These are phyloP conservation scores for Junonia oenone DNA, from an alignment of 2,888 invertebrate species.

Conservation along the genomic window DNA sequence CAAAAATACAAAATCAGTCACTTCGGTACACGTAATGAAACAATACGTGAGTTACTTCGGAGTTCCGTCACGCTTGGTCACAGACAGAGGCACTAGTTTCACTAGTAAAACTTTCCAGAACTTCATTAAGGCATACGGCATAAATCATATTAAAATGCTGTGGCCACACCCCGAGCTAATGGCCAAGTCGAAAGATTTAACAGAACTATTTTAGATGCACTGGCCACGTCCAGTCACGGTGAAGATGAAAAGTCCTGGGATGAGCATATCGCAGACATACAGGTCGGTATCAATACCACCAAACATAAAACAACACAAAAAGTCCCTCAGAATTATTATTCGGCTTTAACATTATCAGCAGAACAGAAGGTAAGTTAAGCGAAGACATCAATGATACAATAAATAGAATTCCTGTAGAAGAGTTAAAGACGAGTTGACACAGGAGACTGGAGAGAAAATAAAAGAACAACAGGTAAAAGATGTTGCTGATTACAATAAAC, in stretches of 20 bases:
- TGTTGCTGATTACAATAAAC: conserved; percentile 16
- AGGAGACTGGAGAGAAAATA: conserved; percentile 10
- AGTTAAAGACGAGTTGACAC: conserved; percentile 7
- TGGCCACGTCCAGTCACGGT: not conserved
- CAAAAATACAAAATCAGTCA: not conserved
- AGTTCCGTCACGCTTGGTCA: not conserved
- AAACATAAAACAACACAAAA: conserved; percentile 18
- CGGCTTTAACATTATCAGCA: conserved; percentile 16
- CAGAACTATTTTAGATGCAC: not conserved
- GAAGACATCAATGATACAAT: conserved; percentile 13
- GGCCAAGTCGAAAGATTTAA: not conserved
- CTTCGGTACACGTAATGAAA: not conserved
- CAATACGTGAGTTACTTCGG: not conserved
- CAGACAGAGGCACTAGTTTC: not conserved
- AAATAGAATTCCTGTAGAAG: not conserved
- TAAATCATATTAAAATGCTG: not conserved
- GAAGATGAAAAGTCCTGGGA: not conserved
- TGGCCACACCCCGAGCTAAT: not conserved
- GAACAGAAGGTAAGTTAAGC: conserved; percentile 8
- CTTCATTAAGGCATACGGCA: not conserved
- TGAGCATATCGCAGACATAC: not conserved
- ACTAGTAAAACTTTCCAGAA: not conserved
- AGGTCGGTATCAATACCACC: not conserved
- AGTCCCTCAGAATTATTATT: conserved; percentile 23
- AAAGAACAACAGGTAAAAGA: conserved; percentile 23